These are phyloP conservation scores for Pecten maximus DNA, from an alignment of 2,888 invertebrate genomes.

Conservation along the genomic window DNA sequence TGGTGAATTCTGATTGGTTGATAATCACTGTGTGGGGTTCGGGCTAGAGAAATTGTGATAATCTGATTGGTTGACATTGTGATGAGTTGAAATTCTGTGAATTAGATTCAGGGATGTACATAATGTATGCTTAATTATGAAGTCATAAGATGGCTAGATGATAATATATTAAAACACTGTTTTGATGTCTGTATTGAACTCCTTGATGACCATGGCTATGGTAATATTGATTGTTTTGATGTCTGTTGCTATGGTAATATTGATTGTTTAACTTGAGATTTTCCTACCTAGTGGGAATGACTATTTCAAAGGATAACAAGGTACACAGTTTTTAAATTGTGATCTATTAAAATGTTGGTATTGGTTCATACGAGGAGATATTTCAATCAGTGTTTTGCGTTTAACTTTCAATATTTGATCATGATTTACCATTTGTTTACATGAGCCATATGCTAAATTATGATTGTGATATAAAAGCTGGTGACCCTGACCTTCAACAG, in stretches of 20 bases:
- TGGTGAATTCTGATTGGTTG: conserved; percentile 9
- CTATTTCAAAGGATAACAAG: too few relatives aligned
- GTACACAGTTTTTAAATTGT: too few relatives aligned
- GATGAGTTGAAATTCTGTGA: not conserved
- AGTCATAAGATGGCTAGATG: not conserved
- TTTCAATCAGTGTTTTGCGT: too few relatives aligned
- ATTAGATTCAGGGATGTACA: conserved; percentile 19
- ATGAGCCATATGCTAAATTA: too few relatives aligned
- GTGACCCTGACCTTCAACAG: too few relatives aligned
- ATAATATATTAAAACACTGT: not conserved
- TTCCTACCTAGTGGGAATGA: not conserved
- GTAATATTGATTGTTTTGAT: not conserved
- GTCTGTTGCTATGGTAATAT: not conserved
- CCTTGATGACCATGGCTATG: not conserved
- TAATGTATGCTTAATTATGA: not conserved
- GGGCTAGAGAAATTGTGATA: not conserved
- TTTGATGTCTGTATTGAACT: too few relatives aligned
- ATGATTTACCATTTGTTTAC: too few relatives aligned
- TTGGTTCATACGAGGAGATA: too few relatives aligned
- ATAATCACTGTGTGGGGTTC: not conserved
- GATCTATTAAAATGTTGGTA: too few relatives aligned
- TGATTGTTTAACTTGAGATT: not conserved
- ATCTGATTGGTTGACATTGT: not conserved
- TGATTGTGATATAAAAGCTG: too few relatives aligned
- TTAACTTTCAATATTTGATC: too few relatives aligned